A percentile compares a stretch with the other conserved stretches of the same genome.
Conservation (phyloP, 2,113 vertebrate genomes). For the Protomyctophum bolini region DNA sequence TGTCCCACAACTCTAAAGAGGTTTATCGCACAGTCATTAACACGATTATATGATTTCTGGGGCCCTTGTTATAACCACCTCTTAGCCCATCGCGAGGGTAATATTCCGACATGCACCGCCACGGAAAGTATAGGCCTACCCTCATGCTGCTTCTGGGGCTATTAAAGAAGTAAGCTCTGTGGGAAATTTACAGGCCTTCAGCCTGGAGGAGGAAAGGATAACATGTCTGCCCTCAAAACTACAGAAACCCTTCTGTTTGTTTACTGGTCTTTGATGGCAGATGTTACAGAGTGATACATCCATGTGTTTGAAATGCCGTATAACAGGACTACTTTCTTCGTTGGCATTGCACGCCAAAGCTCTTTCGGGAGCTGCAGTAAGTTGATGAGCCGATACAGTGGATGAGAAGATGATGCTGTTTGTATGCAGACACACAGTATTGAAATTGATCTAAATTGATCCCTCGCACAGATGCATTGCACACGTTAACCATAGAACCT, state of each 20-base stretch:
- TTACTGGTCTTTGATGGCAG: constrained; percentile 2
- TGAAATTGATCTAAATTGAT: neutral
- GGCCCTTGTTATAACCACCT: neutral
- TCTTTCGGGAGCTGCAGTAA: neutral
- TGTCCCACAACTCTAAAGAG: constrained; percentile 5
- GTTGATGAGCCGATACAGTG: constrained; percentile 3
- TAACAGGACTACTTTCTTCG: neutral
- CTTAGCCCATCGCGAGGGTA: neutral
- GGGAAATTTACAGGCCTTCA: constrained; percentile 23
- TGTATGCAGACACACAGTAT: neutral
- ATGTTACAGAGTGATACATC: constrained; percentile 12
- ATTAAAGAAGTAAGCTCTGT: constrained; percentile 26
- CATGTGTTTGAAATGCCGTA: constrained; percentile 6
- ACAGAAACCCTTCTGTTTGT: constrained; percentile 58
- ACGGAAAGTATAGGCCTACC: constrained; percentile 15
- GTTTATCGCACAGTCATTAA: constrained; percentile 11
- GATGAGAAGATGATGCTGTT: constrained; percentile 6
- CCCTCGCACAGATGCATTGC: neutral
- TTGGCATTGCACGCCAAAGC: no score
- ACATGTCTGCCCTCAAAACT: constrained; percentile 44
- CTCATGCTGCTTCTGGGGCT: constrained; percentile 16
- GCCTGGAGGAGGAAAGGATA: constrained; percentile 34
- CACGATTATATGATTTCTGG: neutral
- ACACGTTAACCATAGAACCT: neutral
- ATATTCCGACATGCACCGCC: constrained; percentile 1